phyloP scores from a whole-genome alignment of 2,797 vertebrate genomes.

The Mormyrops boulengeri region DNA sequence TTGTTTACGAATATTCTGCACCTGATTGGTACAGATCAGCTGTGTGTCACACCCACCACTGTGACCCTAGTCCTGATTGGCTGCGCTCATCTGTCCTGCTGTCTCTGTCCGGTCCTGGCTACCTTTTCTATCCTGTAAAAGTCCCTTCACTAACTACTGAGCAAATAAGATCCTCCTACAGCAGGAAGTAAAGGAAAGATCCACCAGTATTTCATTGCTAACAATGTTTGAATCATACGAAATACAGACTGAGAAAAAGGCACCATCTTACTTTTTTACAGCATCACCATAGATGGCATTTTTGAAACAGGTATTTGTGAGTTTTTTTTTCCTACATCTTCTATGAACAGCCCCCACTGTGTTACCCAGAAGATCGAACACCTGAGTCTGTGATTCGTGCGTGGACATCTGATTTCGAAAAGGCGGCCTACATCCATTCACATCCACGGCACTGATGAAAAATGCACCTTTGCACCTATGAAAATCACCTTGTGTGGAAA shows the following conservation, averaged over 20 bases:
- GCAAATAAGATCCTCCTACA: background rate
- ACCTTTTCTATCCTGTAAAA: background rate
- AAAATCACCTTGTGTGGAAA: background rate
- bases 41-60: background rate
- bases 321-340: background rate
- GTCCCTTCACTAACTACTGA: background rate
- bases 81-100: background rate
- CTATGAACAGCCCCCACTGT: background rate
- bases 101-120: background rate
- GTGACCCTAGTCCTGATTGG: background rate
- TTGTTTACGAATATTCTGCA: background rate
- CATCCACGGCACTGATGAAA: background rate
- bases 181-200: background rate
- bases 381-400: background rate
- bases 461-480: background rate
- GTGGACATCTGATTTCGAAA: background rate
- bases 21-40: background rate
- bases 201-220: background rate
- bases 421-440: background rate
- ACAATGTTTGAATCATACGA: background rate
- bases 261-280: background rate
- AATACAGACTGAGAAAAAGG: background rate
- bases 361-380: background rate
- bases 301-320: background rate
- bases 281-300: background rate